These are phyloP conservation scores for Labrus mixtus DNA, from an alignment of 2,113 vertebrate species.

Conservation along the genomic window DNA sequence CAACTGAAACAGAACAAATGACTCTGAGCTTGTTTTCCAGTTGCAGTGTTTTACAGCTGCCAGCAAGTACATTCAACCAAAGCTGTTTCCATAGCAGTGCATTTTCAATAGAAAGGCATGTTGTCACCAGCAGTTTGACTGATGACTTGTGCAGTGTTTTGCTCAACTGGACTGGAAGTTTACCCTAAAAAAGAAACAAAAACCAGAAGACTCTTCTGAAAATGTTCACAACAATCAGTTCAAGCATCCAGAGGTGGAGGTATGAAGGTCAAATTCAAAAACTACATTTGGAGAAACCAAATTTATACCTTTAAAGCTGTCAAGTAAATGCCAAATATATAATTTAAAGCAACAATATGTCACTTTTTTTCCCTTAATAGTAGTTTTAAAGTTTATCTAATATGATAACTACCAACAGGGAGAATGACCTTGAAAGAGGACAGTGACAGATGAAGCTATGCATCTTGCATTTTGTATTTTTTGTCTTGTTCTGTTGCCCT, in stretches of 20 bases:
- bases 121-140: constrained; percentile 9
- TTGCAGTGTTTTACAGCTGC: constrained; percentile 2
- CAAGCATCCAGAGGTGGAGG: not conserved
- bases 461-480: no score
- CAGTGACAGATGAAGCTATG: no score
- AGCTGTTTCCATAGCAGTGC: constrained; percentile 21
- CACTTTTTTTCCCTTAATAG: no score
- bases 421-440: no score
- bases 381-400: no score
- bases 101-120: not conserved
- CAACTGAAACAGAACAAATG: no score
- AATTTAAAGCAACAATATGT: no score
- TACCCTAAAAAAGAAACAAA: not conserved
- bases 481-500: no score
- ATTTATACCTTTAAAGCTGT: no score
- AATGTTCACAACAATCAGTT: not conserved
- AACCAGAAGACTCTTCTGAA: not conserved
- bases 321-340: no score
- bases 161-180: not conserved
- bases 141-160: constrained; percentile 4
- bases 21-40: not conserved
- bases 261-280: not conserved
- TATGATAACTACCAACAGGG: no score
- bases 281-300: not conserved
- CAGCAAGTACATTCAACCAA: constrained; percentile 4